Conservation (phyloP, 2,797 vertebrate species). For the Podarcis lilfordi region DNA sequence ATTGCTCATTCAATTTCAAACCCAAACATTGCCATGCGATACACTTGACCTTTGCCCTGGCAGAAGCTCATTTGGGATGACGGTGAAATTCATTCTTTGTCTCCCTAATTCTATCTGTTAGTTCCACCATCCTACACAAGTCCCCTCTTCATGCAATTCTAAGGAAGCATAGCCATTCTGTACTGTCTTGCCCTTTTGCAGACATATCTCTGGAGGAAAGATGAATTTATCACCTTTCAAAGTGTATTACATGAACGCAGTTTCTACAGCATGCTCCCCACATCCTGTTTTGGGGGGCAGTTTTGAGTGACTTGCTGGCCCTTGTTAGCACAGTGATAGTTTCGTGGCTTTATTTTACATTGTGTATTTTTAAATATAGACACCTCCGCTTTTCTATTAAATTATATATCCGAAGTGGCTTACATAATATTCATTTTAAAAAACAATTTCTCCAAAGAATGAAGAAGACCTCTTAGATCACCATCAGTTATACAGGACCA, state of each 20-base stretch:
- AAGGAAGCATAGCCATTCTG: conserved; percentile 10
- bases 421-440: background rate
- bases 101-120: conserved; percentile 57
- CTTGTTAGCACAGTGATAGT: background rate
- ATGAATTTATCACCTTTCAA: background rate
- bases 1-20: conserved; percentile 64
- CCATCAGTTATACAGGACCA: no score
- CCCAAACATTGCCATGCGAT: conserved; percentile 62
- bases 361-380: background rate
- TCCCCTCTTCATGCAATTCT: conserved; percentile 43
- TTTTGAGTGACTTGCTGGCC: background rate
- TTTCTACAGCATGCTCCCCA: background rate
- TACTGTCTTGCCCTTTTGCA: background rate
- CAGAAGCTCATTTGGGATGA: conserved; percentile 47
- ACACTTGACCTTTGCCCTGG: conserved; percentile 61
- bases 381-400: background rate
- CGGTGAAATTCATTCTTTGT: conserved; percentile 60
- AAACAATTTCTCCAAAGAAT: background rate
- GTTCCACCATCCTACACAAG: conserved; percentile 32
- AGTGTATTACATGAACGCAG: background rate
- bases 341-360: no score
- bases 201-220: background rate
- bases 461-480: no score
- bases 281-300: background rate
- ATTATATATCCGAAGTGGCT: background rate